phyloP scores from a whole-genome alignment of 2,113 vertebrate species.

The Nycticorax nycticorax region DNA sequence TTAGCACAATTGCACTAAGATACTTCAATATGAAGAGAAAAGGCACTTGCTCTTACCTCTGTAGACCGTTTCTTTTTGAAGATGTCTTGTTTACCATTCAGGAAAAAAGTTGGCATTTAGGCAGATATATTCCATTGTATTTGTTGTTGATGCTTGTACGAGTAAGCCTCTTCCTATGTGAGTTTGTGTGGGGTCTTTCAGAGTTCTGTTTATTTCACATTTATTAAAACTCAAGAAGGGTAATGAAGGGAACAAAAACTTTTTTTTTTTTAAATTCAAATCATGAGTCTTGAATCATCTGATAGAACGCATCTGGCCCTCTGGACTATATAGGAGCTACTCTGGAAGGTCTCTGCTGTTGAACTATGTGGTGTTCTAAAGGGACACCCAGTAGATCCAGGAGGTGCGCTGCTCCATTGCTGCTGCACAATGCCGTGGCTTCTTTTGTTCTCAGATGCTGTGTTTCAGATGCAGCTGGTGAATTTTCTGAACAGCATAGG shows the following conservation, averaged over 20 bases:
- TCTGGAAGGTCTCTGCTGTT: background rate
- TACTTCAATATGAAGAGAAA: background rate
- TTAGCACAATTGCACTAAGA: background rate
- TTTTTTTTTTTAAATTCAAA: background rate
- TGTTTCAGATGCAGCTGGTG: background rate
- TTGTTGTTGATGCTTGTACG: background rate
- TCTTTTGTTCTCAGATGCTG: background rate
- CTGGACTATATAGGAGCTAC: rapidly evolving
- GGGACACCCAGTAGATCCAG: background rate
- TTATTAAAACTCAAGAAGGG: background rate
- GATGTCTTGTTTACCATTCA: background rate
- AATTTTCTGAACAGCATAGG: background rate
- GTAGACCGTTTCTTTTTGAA: background rate
- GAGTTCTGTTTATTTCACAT: background rate
- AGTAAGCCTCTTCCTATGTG: background rate
- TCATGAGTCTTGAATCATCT: background rate
- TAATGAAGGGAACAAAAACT: background rate
- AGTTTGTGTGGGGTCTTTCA: background rate
- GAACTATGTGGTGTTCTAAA: background rate
- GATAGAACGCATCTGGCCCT: rapidly evolving
- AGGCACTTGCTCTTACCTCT: background rate
- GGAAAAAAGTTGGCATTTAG: background rate
- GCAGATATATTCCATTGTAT: background rate
- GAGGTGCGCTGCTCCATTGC: background rate
- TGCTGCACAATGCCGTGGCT: background rate